Base-by-base conservation (phyloP, 37 sponge, comb jelly and placozoan genomes). In the Aphrocallistes beatrix region DNA sequence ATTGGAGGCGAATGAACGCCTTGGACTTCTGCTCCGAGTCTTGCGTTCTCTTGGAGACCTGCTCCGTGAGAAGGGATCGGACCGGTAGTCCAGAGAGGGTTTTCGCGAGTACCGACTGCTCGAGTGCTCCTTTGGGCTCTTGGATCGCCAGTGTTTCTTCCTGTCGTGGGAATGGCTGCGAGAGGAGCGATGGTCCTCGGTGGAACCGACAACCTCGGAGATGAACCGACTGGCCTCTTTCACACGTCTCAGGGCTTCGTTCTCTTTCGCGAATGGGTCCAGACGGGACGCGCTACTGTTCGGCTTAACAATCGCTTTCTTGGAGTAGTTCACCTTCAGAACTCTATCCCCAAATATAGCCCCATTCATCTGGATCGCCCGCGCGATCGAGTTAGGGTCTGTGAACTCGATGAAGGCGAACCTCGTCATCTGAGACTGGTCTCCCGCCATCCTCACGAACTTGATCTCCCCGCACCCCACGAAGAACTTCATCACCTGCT, bases 351-450 rank as follows among this genome's bases (percentile, higher is more conserved):
- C 97, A 82, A 97, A 91, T 86, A 91, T 90, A 30, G 91, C 94
- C 38, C 98, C 98, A 51, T 92, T 92, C 87, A 93, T 88, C 86
- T 91, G 92, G 32, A 97, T 84, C 10, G 98, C 95, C 38, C 89
- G 85, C 9, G 88, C 86, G 39, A 97, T 92, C 0, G 98, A 94
- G 36, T 88, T 90, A 1, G 88, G 91, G 38, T 86, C 85, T 1
- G 92, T 81, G 90, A 95, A 97, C 88, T 97, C 98, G 10, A 97
- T 89, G 92, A 97, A 97, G n/a, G 93, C 98, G 89, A 94, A 97
- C 83, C 97, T 97, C 37, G 93, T 91, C 37, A 95, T 91, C 84
- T 97, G 96, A 16, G 97, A 92, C 90, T 93, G 95, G 49, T 97
- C 98, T 39, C 95, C 96, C 1, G 95, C 95, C 92, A 97, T 94